Percentiles rank a stretch among this genome's conserved stretches.
phyloP scores from a whole-genome alignment of 2,888 invertebrate species.

The Congeria kusceri region DNA sequence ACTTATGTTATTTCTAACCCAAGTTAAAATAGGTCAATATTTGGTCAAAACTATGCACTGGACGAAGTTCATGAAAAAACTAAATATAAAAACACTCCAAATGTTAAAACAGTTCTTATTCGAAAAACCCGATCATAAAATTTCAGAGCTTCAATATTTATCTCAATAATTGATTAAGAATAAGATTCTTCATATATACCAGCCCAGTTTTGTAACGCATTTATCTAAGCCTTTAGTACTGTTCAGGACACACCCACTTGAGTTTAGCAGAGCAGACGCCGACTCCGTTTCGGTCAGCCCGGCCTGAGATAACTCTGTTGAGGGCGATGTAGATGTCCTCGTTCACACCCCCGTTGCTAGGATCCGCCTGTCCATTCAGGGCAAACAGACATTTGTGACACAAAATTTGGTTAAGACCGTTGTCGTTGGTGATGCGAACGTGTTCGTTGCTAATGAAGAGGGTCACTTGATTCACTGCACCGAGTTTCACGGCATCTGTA shows the following conservation, averaged over 20 bases:
- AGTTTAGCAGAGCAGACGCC: constrained; percentile 19
- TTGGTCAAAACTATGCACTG: too few relatives aligned
- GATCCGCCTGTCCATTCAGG: constrained; percentile 56
- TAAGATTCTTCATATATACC: too few relatives aligned
- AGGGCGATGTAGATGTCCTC: constrained; percentile 23
- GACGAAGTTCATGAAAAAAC: too few relatives aligned
- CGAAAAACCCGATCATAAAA: too few relatives aligned
- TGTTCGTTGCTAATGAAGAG: constrained; percentile 55
- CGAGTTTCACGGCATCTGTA: background rate
- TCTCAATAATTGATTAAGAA: too few relatives aligned
- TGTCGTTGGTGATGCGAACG: constrained; percentile 47
- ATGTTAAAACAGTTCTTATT: too few relatives aligned
- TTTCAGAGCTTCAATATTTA: too few relatives aligned
- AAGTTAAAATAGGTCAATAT: too few relatives aligned
- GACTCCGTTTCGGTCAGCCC: background rate
- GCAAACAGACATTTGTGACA: constrained; percentile 52
- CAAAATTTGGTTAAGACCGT: constrained; percentile 35
- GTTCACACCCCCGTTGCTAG: constrained; percentile 2
- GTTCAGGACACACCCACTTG: constrained; percentile 10
- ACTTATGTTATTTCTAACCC: too few relatives aligned
- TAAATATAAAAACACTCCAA: too few relatives aligned
- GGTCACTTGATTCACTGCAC: constrained; percentile 27
- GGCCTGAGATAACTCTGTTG: constrained; percentile 10
- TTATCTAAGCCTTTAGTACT: too few relatives aligned
- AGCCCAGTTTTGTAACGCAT: too few relatives aligned